Percentiles rank a stretch among this genome's conserved stretches.
Conservation (phyloP, 1,140 invertebrate genomes). For the Cotesia glomerata region DNA sequence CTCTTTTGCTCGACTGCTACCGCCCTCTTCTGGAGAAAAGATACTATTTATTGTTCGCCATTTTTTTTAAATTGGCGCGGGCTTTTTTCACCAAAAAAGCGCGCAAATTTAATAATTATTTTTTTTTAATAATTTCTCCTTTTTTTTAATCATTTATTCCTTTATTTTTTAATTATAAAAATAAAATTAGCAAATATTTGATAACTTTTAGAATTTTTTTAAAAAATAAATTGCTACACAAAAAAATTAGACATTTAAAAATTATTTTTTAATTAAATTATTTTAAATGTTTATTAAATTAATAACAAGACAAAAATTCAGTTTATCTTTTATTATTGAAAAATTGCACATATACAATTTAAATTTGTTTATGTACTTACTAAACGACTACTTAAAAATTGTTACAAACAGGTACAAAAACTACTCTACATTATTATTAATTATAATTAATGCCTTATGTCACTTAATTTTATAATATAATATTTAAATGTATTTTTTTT, state of each 20-base stretch:
- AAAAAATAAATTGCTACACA: no score
- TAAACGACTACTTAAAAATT: slow-evolving; percentile 51
- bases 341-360: slow-evolving; percentile 53
- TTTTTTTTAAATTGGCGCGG: background rate
- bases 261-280: no score
- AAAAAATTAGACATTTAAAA: no score
- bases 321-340: slow-evolving; percentile 50
- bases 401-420: slow-evolving; percentile 59
- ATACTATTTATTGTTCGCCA: background rate
- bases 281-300: background rate
- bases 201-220: background rate
- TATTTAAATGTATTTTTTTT: background rate
- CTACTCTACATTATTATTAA: slow-evolving; percentile 46
- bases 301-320: background rate
- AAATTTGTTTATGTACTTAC: slow-evolving; percentile 41
- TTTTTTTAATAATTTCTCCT: no score
- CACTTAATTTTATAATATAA: slow-evolving; percentile 9
- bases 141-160: no score
- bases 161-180: no score
- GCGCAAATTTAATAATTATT: no score
- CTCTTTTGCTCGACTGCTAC: background rate
- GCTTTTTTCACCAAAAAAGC: no score
- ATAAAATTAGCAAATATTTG: background rate
- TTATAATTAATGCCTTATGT: slow-evolving; percentile 35
- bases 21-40: background rate